Evolutionary conservation across 2,113 vertebrate genomes (phyloP).

Genomic region (Apodemus speciosus): DNA sequence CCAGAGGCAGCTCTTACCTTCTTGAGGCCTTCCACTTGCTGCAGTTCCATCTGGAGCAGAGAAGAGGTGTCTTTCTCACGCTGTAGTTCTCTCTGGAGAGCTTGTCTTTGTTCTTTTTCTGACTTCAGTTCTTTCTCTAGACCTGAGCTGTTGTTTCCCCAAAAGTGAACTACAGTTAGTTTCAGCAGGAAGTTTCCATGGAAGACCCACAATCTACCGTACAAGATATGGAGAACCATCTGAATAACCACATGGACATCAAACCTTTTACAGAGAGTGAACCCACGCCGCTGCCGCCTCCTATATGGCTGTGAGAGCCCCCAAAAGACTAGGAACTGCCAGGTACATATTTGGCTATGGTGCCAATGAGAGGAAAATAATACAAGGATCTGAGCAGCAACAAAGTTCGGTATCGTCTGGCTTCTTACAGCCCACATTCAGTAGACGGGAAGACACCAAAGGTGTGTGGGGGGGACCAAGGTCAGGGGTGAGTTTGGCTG

Average conservation of each 20-base stretch:
- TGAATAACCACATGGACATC: neutral
- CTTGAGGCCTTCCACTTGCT: constrained; percentile 94
- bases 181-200: neutral
- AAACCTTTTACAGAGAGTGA: neutral
- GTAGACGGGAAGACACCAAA: neutral
- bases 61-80: constrained; percentile 91
- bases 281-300: rapidly evolving
- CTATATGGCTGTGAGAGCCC: neutral
- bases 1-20: constrained; percentile 79
- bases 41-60: constrained; percentile 93
- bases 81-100: constrained; percentile 91
- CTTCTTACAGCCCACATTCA: neutral
- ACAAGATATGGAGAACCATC: neutral
- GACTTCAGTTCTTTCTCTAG: constrained; percentile 93
- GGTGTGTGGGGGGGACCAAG: neutral
- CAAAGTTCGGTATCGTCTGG: neutral
- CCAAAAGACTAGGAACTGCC: neutral
- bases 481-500: no score
- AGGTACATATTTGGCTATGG: neutral
- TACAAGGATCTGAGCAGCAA: neutral
- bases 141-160: constrained; percentile 85
- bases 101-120: constrained; percentile 94
- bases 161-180: constrained; percentile 52
- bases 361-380: neutral
- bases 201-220: neutral